Evolutionary conservation across 2,888 invertebrate genomes (phyloP).

Genomic region (Nymphalis polychloros): DNA sequence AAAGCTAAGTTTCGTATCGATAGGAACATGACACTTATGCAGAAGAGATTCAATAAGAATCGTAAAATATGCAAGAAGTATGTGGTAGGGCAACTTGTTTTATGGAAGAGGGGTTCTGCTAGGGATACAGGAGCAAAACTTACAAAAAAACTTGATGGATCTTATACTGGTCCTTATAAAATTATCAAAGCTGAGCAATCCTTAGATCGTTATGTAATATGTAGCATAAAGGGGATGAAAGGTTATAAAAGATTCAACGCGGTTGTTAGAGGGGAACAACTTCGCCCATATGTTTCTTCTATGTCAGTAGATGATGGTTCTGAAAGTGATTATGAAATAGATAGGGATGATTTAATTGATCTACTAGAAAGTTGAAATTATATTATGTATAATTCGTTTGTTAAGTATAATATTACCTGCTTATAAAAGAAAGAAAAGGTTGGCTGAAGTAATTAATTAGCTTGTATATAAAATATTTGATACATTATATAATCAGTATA

Average conservation of each 20-base stretch:
- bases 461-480: too few species aligned
- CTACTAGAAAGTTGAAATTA: too few species aligned
- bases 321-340: conserved; percentile 34
- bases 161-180: conserved; percentile 33
- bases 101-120: conserved; percentile 17
- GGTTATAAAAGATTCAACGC: conserved; percentile 34
- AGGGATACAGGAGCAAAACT: conserved; percentile 14
- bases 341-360: conserved; percentile 31
- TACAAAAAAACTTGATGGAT: conserved; percentile 23
- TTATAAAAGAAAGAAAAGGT: too few species aligned
- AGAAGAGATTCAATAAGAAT: conserved; percentile 19
- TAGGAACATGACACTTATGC: conserved; percentile 27
- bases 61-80: conserved; percentile 33
- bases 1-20: background rate
- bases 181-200: conserved; percentile 15
- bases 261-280: conserved; percentile 2
- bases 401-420: too few species aligned
- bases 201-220: conserved; percentile 32
- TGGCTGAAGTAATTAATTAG: too few species aligned
- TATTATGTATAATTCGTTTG: too few species aligned
- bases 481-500: too few species aligned
- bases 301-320: background rate
- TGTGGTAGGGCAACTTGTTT: conserved; percentile 28
- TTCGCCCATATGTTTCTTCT: conserved; percentile 10
- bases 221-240: conserved; percentile 17